Percentiles rank a stretch among this genome's conserved stretches.
These are phyloP conservation scores for Gerris lacustris DNA, from an alignment of 2,888 invertebrate genomes.

Conservation along the genomic window DNA sequence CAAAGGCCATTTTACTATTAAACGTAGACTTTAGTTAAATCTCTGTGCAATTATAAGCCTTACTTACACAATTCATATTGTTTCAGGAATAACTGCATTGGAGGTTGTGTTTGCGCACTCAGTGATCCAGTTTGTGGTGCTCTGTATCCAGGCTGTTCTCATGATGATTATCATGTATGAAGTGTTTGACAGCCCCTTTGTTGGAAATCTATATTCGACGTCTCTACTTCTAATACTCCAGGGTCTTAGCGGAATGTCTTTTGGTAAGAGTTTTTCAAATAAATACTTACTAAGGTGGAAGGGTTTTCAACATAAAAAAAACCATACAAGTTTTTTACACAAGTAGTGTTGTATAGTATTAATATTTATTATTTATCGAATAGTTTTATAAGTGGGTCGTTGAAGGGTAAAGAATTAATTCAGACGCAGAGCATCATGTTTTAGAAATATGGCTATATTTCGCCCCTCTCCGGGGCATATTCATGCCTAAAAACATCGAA, in stretches of 20 bases:
- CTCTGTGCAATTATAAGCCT: no score
- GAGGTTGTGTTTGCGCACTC: conserved; percentile 32
- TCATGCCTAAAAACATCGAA: no score
- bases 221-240: conserved; percentile 30
- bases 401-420: no score
- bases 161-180: conserved; percentile 32
- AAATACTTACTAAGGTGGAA: neutral
- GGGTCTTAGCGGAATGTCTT: conserved; percentile 33
- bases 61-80: neutral
- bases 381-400: no score
- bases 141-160: conserved; percentile 30
- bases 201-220: conserved; percentile 30
- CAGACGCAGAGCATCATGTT: no score
- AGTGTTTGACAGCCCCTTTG: conserved; percentile 33
- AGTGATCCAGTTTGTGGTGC: conserved; percentile 31
- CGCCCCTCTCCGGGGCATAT: no score
- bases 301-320: neutral
- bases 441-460: no score
- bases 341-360: neutral
- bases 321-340: neutral
- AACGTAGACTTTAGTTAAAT: no score
- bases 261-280: conserved; percentile 28
- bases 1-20: no score
- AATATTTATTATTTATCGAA: no score
- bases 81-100: conserved; percentile 29